Base-by-base conservation (phyloP, 2,113 vertebrate genomes). In the Capreolus pygargus region DNA sequence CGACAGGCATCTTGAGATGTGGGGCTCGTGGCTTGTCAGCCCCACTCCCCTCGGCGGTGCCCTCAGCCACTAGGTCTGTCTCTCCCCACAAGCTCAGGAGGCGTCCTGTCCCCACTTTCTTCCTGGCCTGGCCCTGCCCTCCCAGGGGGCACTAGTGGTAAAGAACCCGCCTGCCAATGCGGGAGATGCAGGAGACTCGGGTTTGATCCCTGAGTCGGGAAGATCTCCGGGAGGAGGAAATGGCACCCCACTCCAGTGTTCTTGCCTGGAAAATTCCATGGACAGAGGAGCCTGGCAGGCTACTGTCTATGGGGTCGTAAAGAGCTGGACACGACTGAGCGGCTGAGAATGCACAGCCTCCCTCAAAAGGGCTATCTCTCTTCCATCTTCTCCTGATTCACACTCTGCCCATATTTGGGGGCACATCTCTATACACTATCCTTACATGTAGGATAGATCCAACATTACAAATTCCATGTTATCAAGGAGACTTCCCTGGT, bases 1-100 rank as follows among this genome's bases (percentile, higher is more conserved):
- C 89, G 88, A 96, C 97, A 96, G 82, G 96, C 97, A 81, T 79
- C 92, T 33, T 0, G 14, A 28, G 45, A 78, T 27, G 76, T 2
- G 27, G 94, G 95, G 70, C 45, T 83, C 2, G 0, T 3, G 87
- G 64, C 55, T 28, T 5, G 1, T 27, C 60, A 27, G 61, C 52
- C 79, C n/a, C 61, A 15, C 81, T 61, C 14, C 33, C 57, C 57
- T 23, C 25, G 12, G 14, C 45, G 0, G 14, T 36, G 81, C 45
- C 64, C 36, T 30, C 47, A 16, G 86, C 33, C 50, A 23, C 52
- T 58, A 45, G 1, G 47, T 86, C 28, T 0, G 0, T 23, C 45
- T 78, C 67, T 45, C 61, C 4, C 55, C 39, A 19, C 76, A 52
- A 6, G 28, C 0, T 0, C 0, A 17, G 36, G 45, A 70, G 60